Percentiles rank a stretch among this genome's conserved stretches.
phyloP scores from a whole-genome alignment of 1,140 invertebrate species.

The Drosophila ironensis region DNA sequence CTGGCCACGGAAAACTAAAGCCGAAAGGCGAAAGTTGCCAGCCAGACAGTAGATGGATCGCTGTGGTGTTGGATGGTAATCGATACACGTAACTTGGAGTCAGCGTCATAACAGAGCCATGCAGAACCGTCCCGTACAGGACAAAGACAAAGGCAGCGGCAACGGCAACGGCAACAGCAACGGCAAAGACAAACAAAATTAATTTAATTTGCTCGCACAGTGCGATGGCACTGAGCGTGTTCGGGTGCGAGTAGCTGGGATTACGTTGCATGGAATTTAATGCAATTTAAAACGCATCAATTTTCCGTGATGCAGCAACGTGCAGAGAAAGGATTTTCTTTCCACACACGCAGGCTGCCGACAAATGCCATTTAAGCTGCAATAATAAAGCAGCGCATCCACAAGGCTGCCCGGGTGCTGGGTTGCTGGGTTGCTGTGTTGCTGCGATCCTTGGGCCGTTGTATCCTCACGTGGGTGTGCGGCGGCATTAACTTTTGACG shows the following conservation, averaged over 20 bases:
- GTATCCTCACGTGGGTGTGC: conserved; percentile 8
- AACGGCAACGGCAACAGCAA: conserved; percentile 51
- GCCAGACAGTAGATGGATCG: too few species aligned
- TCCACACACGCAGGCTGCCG: conserved; percentile 14
- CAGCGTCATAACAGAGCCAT: conserved; percentile 31
- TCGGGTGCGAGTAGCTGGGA: conserved; percentile 34
- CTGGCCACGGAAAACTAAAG: conserved; percentile 8
- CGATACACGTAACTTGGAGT: conserved; percentile 22
- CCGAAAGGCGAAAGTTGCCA: conserved; percentile 20
- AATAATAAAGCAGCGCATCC: conserved; percentile 56
- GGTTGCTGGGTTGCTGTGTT: too few species aligned
- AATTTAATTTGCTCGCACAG: conserved; percentile 50
- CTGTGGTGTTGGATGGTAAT: conserved; percentile 1
- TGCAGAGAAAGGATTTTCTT: conserved; percentile 31
- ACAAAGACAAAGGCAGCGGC: conserved; percentile 42
- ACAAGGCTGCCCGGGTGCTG: too few species aligned
- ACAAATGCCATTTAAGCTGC: conserved; percentile 55
- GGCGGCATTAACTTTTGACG: conserved; percentile 35
- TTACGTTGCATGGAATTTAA: conserved; percentile 59
- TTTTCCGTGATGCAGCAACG: conserved; percentile 34
- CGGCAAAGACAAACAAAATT: conserved; percentile 53
- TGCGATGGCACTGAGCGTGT: conserved; percentile 24
- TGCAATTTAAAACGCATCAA: conserved; percentile 70
- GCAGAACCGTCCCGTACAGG: too few species aligned
- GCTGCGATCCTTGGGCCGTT: conserved; percentile 21